Evolutionary conservation across 2,888 invertebrate species (phyloP).

Genomic region (Liodrosophila aerea): DNA sequence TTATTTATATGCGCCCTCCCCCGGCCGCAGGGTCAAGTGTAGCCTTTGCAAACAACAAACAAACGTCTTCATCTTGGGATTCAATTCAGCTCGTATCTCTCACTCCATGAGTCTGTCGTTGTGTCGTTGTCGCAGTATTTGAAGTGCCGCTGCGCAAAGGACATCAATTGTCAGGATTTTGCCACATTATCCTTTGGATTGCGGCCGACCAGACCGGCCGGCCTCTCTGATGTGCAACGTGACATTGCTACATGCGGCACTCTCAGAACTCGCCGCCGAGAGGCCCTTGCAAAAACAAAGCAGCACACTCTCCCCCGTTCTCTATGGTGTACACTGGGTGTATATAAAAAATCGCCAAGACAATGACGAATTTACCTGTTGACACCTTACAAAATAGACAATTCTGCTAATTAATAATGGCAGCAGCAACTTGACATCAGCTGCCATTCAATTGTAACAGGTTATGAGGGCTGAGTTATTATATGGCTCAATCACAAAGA

Average conservation of each 20-base stretch:
- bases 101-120: background rate
- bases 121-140: conserved; percentile 46
- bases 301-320: conserved; percentile 20
- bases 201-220: conserved; percentile 47
- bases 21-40: conserved; percentile 59
- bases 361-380: conserved; percentile 77
- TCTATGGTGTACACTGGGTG: no score
- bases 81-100: conserved; percentile 5
- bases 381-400: conserved; percentile 73
- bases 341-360: conserved; percentile 46
- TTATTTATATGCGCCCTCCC: conserved; percentile 69
- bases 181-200: conserved; percentile 77
- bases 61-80: conserved; percentile 32
- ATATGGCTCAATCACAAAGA: conserved; percentile 53
- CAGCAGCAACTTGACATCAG: conserved; percentile 23
- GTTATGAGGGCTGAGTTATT: conserved; percentile 34
- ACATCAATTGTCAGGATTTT: conserved; percentile 76
- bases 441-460: conserved; percentile 65
- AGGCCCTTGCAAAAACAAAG: conserved; percentile 55
- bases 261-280: conserved; percentile 59
- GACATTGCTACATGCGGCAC: conserved; percentile 67
- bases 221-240: conserved; percentile 68
- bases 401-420: conserved; percentile 73
- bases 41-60: conserved; percentile 63
- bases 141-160: conserved; percentile 64